These are phyloP conservation scores for Littorina saxatilis DNA, from an alignment of 1,140 invertebrate species.

Conservation along the genomic window DNA sequence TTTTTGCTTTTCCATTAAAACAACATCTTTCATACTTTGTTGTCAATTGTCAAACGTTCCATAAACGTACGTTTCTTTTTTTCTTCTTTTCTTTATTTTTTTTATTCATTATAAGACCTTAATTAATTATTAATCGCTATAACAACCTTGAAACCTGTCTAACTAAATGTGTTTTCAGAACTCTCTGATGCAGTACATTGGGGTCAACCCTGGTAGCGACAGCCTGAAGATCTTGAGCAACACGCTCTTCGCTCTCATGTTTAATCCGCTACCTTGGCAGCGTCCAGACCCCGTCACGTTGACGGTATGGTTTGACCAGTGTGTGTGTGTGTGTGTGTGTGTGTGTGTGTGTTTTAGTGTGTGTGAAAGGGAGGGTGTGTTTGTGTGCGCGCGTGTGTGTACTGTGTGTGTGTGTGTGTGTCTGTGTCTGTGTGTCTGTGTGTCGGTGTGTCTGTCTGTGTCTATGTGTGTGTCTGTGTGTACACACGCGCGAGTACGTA, in stretches of 20 bases:
- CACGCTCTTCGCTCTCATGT: constrained; percentile 41
- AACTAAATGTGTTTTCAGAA: constrained; percentile 27
- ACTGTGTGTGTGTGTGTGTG: constrained; percentile 24
- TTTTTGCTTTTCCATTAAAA: too few species aligned
- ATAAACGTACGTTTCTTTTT: too few species aligned
- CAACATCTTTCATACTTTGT: too few species aligned
- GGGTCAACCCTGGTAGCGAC: constrained; percentile 35
- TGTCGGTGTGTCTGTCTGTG: constrained; percentile 5
- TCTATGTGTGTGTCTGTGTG: background rate
- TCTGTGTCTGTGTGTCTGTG: constrained; percentile 24
- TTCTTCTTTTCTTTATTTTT: too few species aligned
- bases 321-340: background rate
- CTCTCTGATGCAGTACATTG: constrained; percentile 32
- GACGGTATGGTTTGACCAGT: constrained; percentile 21
- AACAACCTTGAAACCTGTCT: too few species aligned
- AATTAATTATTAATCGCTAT: too few species aligned
- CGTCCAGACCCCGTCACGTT: constrained; percentile 31
- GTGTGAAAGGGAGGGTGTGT: too few species aligned
- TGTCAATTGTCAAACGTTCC: too few species aligned
- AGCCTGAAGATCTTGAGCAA: constrained; percentile 47
- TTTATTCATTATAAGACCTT: too few species aligned
- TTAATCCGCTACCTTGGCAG: constrained; percentile 45
- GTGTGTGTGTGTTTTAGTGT: background rate
- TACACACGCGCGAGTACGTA: background rate
- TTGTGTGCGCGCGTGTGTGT: constrained; percentile 22